These are phyloP conservation scores for Steinernema carpocapsae DNA, from an alignment of 2,888 invertebrate species.

Conservation along the genomic window DNA sequence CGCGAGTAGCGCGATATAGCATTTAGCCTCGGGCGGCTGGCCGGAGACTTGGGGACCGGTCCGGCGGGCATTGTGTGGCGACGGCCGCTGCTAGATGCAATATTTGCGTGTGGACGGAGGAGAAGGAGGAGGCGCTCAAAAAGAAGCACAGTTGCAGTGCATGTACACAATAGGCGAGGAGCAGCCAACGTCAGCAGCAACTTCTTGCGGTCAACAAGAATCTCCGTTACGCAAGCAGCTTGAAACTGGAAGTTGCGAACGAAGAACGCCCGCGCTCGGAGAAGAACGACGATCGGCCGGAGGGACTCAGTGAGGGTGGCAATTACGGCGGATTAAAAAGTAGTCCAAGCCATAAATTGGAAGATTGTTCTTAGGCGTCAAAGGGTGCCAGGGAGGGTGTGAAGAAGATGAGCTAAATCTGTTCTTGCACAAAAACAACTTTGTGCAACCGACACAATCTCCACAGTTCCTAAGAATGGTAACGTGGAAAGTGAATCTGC, in stretches of 20 bases:
- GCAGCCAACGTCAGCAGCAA: neutral
- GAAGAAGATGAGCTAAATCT: too few species aligned
- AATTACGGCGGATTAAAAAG: slow-evolving; percentile 20
- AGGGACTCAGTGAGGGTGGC: neutral
- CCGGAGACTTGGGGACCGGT: slow-evolving; percentile 24
- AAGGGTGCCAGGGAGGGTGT: too few species aligned
- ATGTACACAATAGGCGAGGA: slow-evolving; percentile 28
- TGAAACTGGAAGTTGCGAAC: slow-evolving; percentile 33
- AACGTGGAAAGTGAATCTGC: too few species aligned
- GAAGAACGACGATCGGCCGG: too few species aligned
- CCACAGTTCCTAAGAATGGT: too few species aligned
- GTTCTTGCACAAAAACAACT: too few species aligned
- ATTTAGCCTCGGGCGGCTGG: slow-evolving; percentile 35
- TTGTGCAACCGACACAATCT: too few species aligned
- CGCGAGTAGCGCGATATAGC: slow-evolving; percentile 26
- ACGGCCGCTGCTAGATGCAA: slow-evolving; percentile 18
- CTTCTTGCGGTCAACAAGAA: slow-evolving; percentile 33
- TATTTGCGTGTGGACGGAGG: slow-evolving; percentile 24
- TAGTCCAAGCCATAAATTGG: neutral
- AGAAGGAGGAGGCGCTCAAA: neutral
- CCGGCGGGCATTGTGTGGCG: slow-evolving; percentile 24
- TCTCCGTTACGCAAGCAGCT: slow-evolving; percentile 14
- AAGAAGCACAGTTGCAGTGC: slow-evolving; percentile 3
- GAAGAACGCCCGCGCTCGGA: too few species aligned
- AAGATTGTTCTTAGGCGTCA: too few species aligned